These are phyloP conservation scores for Anseranas semipalmata DNA, from an alignment of 2,113 vertebrate species.

Conservation along the genomic window DNA sequence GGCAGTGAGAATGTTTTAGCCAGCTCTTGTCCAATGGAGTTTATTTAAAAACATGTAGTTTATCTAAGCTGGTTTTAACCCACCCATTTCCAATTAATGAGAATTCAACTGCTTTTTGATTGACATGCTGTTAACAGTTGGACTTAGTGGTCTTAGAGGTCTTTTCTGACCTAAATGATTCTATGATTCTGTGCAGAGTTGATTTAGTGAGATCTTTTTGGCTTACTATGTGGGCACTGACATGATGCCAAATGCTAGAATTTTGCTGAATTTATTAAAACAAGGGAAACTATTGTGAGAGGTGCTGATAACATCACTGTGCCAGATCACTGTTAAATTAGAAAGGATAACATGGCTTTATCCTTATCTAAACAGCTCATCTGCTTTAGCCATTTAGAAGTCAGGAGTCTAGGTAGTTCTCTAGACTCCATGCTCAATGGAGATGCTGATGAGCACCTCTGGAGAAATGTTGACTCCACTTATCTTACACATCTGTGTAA, in stretches of 20 bases:
- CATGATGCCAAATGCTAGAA: not conserved
- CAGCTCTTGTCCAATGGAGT: not conserved
- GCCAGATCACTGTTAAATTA: not conserved
- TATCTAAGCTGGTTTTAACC: not conserved
- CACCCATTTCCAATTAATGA: not conserved
- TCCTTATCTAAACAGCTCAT: not conserved
- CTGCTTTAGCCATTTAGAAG: not conserved
- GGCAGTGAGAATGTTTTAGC: not conserved
- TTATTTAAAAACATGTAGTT: not conserved
- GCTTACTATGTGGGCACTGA: not conserved
- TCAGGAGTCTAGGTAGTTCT: accelerated
- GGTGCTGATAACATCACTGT: not conserved
- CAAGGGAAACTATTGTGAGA: not conserved
- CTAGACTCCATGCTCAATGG: not conserved
- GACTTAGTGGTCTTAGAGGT: no score
- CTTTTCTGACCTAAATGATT: no score
- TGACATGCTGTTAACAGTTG: not conserved
- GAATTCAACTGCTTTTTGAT: not conserved
- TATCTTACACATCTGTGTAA: not conserved
- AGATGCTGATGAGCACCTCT: not conserved
- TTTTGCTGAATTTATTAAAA: not conserved
- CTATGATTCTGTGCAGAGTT: not conserved
- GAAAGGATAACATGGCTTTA: not conserved
- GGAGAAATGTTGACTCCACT: not conserved
- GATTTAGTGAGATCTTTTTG: not conserved